Conservation (phyloP, 2,797 vertebrate species). For the Pipistrellus nathusii region DNA sequence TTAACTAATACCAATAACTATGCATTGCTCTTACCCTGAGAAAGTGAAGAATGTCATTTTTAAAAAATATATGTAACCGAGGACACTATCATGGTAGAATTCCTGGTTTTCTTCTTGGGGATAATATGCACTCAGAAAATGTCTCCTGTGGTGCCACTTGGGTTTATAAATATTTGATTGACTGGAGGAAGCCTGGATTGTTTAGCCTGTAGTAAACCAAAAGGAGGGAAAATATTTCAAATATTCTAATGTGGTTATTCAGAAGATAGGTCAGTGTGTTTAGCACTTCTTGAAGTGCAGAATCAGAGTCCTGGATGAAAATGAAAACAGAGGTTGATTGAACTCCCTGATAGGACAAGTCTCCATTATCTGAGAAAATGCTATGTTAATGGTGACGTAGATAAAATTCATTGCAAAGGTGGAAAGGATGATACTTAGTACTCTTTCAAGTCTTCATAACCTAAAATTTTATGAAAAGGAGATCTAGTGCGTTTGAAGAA, state of each 20-base stretch:
- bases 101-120: background rate
- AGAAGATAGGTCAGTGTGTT: background rate
- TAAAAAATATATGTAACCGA: background rate
- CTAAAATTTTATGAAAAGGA: background rate
- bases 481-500: background rate
- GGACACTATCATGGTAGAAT: background rate
- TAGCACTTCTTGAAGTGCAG: background rate
- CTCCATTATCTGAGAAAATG: background rate
- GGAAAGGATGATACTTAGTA: background rate
- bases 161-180: background rate
- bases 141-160: fast-evolving
- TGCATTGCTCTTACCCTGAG: background rate
- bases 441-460: background rate
- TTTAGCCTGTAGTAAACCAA: background rate
- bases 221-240: background rate
- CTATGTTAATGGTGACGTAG: background rate
- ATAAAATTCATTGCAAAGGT: background rate
- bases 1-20: background rate
- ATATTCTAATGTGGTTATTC: background rate
- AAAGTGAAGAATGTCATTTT: no score
- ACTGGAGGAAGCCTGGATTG: background rate
- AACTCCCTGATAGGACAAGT: background rate
- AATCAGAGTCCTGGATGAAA: background rate
- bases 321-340: background rate
- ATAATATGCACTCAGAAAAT: background rate